Evolutionary conservation across 2,888 invertebrate genomes (phyloP).

Genomic region (Andrena fulva): DNA sequence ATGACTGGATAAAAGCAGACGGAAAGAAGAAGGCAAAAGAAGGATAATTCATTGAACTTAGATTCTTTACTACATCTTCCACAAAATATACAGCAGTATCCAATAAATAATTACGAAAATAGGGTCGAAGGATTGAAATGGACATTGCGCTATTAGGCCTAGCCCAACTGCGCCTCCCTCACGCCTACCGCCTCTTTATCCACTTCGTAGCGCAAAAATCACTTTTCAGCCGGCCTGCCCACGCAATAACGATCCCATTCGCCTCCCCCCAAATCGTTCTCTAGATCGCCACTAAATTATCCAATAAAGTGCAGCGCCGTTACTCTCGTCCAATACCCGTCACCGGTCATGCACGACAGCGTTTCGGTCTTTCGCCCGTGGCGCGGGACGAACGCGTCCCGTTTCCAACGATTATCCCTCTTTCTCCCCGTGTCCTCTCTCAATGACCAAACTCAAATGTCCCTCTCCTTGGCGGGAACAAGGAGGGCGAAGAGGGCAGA

Average conservation of each 20-base stretch:
- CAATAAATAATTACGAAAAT: too few relatives aligned
- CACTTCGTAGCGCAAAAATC: slow-evolving; percentile 52
- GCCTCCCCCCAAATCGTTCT: slow-evolving; percentile 49
- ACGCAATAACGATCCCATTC: slow-evolving; percentile 57
- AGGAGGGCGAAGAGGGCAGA: neutral
- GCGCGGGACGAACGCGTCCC: slow-evolving; percentile 29
- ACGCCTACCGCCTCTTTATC: slow-evolving; percentile 39
- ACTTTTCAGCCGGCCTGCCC: slow-evolving; percentile 43
- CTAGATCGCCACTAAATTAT: slow-evolving; percentile 55
- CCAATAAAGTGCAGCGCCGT: slow-evolving; percentile 56
- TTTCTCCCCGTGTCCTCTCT: slow-evolving; percentile 1
- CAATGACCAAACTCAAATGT: slow-evolving; percentile 5
- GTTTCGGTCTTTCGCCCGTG: slow-evolving; percentile 31
- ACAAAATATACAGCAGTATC: too few relatives aligned
- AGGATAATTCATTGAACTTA: too few relatives aligned
- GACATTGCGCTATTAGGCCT: neutral
- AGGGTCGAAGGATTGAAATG: neutral
- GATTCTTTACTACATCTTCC: too few relatives aligned
- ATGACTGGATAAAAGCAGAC: too few relatives aligned
- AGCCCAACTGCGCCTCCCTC: neutral
- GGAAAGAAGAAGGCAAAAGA: too few relatives aligned
- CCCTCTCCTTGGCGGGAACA: neutral
- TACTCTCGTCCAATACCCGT: slow-evolving; percentile 54
- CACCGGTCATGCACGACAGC: slow-evolving; percentile 46
- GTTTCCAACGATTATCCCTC: slow-evolving; percentile 32